Evolutionary conservation across 2,113 vertebrate genomes (phyloP), one percentile per base, ranked within the genome.

Genomic region (Meriones unguiculatus): DNA sequence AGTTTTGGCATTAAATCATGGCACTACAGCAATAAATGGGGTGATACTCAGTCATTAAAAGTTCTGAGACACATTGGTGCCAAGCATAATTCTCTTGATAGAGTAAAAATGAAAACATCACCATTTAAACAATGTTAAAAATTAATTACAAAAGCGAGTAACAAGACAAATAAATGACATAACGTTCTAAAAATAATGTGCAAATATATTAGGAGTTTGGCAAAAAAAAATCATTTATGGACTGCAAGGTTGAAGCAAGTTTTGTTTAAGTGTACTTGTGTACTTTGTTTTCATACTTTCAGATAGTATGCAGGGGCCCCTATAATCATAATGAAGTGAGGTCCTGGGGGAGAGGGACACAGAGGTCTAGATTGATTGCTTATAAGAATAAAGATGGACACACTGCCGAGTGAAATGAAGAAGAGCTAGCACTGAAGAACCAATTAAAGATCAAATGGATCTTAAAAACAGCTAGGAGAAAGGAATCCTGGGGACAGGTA

Each of bases 121-220:
- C n/a, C 3, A 82, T 95, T 95, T 92, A 95, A 95, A 13, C 13
- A 89, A 14, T 80, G 41, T 91, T 94, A 96, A 85, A 77, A 90
- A 52, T 93, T 59, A 89, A 46, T 90, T 90, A 62, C 2, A 94
- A 95, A 95, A 41, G n/a, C 52, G 38, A 95, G 67, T 35, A 75
- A 7, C 4, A n/a, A 76, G 2, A 82, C 30, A 95, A 75, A 32
- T 75, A 28, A 78, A 73, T 35, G 88, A 20, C 67, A 84, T 80
- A 54, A 94, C 87, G 81, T 50, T 52, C 2, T 80, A 73, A 38
- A 89, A 95, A 22, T 41, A 81, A 54, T 84, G 64, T 4, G 86
- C 6, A 41, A 72, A 76, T 50, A 30, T 65, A 25, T 65, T 85
- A 57, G 32, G 89, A 89, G 75, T 20, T 89, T 85, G 90, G 84